These are phyloP conservation scores for Adrianichthys oophorus DNA, from an alignment of 2,797 vertebrate species.

Conservation along the genomic window DNA sequence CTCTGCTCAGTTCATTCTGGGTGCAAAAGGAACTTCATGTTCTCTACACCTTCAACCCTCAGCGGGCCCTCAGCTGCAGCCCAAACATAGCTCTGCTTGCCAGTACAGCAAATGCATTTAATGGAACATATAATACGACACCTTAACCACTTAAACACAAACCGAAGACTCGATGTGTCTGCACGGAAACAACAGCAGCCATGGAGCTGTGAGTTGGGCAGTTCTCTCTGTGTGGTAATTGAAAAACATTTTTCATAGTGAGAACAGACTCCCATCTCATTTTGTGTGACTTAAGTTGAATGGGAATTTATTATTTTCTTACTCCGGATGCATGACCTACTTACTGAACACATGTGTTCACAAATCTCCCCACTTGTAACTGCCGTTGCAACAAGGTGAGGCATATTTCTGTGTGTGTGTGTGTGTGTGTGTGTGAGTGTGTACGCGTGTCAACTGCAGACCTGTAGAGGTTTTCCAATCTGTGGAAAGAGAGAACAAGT, in stretches of 20 bases:
- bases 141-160: background rate
- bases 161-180: background rate
- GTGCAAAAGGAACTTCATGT: slow-evolving; percentile 35
- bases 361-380: slow-evolving; percentile 15
- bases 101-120: slow-evolving; percentile 13
- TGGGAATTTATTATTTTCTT: slow-evolving; percentile 71
- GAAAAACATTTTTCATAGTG: slow-evolving; percentile 51
- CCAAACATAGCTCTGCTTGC: slow-evolving; percentile 1
- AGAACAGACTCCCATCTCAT: slow-evolving; percentile 40
- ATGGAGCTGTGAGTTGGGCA: slow-evolving; percentile 9
- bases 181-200: slow-evolving; percentile 11
- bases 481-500: slow-evolving; percentile 58
- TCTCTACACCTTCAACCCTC: slow-evolving; percentile 5
- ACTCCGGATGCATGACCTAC: slow-evolving; percentile 76
- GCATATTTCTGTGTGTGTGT: slow-evolving; percentile 10
- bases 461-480: slow-evolving; percentile 44
- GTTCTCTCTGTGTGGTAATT: slow-evolving; percentile 33
- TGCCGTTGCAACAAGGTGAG: slow-evolving; percentile 35
- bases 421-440: slow-evolving; percentile 7
- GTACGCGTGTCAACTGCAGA: slow-evolving; percentile 51
- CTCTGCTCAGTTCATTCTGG: slow-evolving; percentile 37
- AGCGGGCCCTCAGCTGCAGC: slow-evolving; percentile 10
- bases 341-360: slow-evolving; percentile 29
- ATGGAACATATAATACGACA: slow-evolving; percentile 2
- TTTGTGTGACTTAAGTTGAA: slow-evolving; percentile 68